phyloP scores from a whole-genome alignment of 2,888 invertebrate genomes.

The Zygaena filipendulae region DNA sequence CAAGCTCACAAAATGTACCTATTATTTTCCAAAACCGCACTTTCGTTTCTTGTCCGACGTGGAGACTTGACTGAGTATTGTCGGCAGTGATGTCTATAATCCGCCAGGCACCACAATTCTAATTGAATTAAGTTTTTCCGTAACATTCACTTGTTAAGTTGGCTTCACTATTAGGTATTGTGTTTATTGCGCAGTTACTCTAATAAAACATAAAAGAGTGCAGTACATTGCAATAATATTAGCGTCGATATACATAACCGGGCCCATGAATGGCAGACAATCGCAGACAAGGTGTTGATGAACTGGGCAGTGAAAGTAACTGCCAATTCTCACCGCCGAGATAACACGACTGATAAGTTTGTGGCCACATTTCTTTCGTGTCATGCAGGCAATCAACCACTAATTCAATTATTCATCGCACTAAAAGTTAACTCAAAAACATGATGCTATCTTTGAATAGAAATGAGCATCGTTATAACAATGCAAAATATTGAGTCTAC shows the following conservation, averaged over 20 bases:
- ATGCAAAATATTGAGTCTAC: too few species aligned
- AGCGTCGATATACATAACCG: background rate
- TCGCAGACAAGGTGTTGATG: conserved; percentile 6
- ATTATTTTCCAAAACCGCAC: conserved; percentile 15
- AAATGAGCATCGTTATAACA: too few species aligned
- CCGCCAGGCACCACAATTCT: conserved; percentile 32
- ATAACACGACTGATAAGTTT: conserved; percentile 38
- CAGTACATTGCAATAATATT: too few species aligned
- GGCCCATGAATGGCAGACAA: background rate
- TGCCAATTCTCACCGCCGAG: conserved; percentile 34
- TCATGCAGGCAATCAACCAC: conserved; percentile 35
- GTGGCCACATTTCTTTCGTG: conserved; percentile 37
- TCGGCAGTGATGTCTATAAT: too few species aligned
- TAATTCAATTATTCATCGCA: conserved; percentile 39
- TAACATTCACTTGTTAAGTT: conserved; percentile 30
- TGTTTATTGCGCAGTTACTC: too few species aligned
- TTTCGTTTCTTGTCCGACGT: conserved; percentile 21
- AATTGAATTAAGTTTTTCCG: conserved; percentile 53
- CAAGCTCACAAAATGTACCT: conserved; percentile 1
- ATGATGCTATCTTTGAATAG: too few species aligned
- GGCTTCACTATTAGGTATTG: conserved; percentile 29
- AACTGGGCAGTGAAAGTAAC: conserved; percentile 18
- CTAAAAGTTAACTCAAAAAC: conserved; percentile 29
- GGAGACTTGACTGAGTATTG: too few species aligned
- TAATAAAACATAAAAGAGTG: too few species aligned